A percentile compares a stretch with the other conserved stretches of the same genome.
These are phyloP conservation scores for Pangasius mekongensis DNA, from an alignment of 2,797 vertebrate genomes.

Conservation along the genomic window DNA sequence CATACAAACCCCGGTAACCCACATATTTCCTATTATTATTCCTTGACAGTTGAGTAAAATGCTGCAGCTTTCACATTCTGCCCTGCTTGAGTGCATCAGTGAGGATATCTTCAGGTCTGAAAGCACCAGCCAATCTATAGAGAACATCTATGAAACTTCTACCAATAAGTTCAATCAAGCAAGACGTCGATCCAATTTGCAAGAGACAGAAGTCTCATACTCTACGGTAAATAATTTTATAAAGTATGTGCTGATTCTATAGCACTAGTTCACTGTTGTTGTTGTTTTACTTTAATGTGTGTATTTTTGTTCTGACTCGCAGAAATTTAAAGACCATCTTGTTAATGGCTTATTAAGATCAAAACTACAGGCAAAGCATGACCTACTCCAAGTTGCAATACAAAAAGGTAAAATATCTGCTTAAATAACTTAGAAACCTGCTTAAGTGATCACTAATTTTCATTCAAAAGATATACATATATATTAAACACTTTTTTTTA, in stretches of 20 bases:
- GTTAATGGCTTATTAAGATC: conserved; percentile 76
- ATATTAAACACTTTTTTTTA: conserved; percentile 19
- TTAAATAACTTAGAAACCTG: neutral
- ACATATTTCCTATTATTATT: neutral
- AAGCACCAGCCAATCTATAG: conserved; percentile 66
- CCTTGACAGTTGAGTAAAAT: conserved; percentile 62
- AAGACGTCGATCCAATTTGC: conserved; percentile 78
- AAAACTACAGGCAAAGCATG: conserved; percentile 86
- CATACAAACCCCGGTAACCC: neutral
- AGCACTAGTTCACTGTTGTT: neutral
- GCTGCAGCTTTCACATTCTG: conserved; percentile 57
- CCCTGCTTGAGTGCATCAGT: conserved; percentile 66
- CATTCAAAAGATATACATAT: neutral
- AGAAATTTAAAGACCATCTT: conserved; percentile 86
- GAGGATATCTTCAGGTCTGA: conserved; percentile 72
- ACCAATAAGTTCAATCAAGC: conserved; percentile 65
- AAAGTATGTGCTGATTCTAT: neutral
- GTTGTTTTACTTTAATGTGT: neutral
- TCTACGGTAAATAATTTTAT: conserved; percentile 66
- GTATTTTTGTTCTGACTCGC: conserved; percentile 45
- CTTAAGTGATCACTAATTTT: neutral
- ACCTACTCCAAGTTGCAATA: conserved; percentile 83
- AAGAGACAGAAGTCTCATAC: conserved; percentile 82
- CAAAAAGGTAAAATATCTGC: conserved; percentile 75
- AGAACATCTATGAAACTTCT: conserved; percentile 72